These are phyloP conservation scores for Bradypodion ventrale DNA, from an alignment of 2,797 vertebrate genomes.

Conservation along the genomic window DNA sequence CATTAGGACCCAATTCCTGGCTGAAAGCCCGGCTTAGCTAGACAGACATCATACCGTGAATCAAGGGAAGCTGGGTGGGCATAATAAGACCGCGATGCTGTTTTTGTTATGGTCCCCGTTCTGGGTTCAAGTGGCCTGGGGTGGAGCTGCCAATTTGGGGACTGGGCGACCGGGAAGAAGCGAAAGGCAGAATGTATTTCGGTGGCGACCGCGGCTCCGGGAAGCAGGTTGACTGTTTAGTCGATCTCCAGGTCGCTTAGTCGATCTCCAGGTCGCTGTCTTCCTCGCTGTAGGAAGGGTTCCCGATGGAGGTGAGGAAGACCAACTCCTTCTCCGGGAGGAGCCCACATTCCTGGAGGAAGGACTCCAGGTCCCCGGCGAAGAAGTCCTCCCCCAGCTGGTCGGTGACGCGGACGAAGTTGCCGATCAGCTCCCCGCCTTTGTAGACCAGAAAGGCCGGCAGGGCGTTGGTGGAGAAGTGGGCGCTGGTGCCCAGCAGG, in stretches of 20 bases:
- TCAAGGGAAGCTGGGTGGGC: no score
- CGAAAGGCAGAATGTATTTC: no score
- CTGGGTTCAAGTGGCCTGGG: not conserved
- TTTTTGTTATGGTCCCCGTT: no score
- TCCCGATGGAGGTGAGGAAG: slow-evolving; percentile 80
- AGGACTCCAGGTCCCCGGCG: slow-evolving; percentile 92
- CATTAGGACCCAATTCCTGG: no score
- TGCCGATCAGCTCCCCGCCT: slow-evolving; percentile 93
- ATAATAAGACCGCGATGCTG: no score
- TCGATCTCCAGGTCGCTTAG: slow-evolving; percentile 79
- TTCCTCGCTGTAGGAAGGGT: slow-evolving; percentile 85
- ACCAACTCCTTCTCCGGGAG: slow-evolving; percentile 88
- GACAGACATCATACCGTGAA: rapidly evolving
- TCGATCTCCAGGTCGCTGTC: slow-evolving; percentile 96
- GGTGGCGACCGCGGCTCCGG: not conserved
- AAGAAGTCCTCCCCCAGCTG: slow-evolving; percentile 98
- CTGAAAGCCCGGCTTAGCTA: not conserved
- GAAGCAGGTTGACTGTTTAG: not conserved
- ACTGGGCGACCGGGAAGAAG: not conserved
- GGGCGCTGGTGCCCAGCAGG: slow-evolving; percentile 88
- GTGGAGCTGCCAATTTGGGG: not conserved
- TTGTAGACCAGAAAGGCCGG: slow-evolving; percentile 95
- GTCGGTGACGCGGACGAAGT: slow-evolving; percentile 95
- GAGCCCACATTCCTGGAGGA: slow-evolving; percentile 93
- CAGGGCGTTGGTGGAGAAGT: slow-evolving; percentile 90